Evolutionary conservation across 2,888 invertebrate species (phyloP).

Genomic region (Ormyrus thymus): DNA sequence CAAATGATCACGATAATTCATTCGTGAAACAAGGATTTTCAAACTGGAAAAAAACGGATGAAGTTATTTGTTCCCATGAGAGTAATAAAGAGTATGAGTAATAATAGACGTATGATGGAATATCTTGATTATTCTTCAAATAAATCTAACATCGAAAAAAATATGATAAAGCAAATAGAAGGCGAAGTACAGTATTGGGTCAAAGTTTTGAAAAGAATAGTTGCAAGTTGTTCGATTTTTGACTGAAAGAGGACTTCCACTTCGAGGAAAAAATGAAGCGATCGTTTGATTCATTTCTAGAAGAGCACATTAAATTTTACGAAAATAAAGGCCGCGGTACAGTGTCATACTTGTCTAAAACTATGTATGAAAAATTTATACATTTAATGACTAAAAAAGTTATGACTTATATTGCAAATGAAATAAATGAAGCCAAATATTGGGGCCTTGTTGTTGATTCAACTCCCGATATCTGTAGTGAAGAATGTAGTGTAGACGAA

Average conservation of each 20-base stretch:
- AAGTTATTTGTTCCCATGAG: constrained; percentile 16
- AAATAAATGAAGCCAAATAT: constrained; percentile 10
- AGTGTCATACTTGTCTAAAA: constrained; percentile 55
- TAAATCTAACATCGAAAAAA: no score
- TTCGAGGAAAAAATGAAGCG: constrained; percentile 49
- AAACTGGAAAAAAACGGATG: constrained; percentile 27
- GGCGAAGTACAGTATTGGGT: constrained; percentile 59
- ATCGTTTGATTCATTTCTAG: constrained; percentile 61
- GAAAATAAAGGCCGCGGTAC: constrained; percentile 42
- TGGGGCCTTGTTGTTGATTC: constrained; percentile 38
- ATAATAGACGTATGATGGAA: background rate
- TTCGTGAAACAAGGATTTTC: constrained; percentile 25
- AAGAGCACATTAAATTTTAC: constrained; percentile 45
- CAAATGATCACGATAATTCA: background rate
- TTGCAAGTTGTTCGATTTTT: constrained; percentile 59
- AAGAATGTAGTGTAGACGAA: constrained; percentile 58
- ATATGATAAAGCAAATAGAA: background rate
- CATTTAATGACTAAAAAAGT: background rate
- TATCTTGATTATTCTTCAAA: no score
- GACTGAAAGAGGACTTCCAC: constrained; percentile 57
- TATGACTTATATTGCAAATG: background rate
- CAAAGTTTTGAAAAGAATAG: constrained; percentile 60
- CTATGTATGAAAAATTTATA: constrained; percentile 38
- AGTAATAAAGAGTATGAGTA: constrained; percentile 23
- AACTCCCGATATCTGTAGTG: constrained; percentile 47